Evolutionary conservation across 2,113 vertebrate species (phyloP).

Genomic region (Erythrocercus mccallii): DNA sequence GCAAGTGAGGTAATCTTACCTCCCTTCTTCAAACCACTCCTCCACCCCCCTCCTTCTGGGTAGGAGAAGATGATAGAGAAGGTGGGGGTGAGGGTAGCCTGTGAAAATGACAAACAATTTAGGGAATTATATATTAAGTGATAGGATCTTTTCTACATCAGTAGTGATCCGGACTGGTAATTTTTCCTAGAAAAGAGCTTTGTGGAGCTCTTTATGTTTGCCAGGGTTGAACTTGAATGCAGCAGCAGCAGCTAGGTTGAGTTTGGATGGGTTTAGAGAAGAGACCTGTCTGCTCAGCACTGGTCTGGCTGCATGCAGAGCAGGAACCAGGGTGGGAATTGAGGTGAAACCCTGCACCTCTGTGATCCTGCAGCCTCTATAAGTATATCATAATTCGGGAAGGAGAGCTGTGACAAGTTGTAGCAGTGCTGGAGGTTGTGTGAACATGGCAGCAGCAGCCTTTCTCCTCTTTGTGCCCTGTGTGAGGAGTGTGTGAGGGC

Average conservation of each 20-base stretch:
- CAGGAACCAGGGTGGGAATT: not conserved
- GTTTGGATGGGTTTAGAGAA: not conserved
- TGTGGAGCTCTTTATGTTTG: not conserved
- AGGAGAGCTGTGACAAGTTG: not conserved
- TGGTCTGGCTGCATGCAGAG: not conserved
- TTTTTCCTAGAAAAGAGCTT: not conserved
- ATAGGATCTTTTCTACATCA: not conserved
- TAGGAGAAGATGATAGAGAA: not conserved
- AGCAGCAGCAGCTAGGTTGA: not conserved
- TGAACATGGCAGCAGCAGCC: not conserved
- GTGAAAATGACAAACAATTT: not conserved
- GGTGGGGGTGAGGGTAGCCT: not conserved
- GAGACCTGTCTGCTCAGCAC: not conserved
- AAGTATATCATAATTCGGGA: not conserved
- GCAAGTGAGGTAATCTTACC: not conserved
- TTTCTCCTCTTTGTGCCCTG: not conserved
- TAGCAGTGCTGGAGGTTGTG: not conserved
- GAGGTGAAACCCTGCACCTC: not conserved
- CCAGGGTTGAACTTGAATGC: not conserved
- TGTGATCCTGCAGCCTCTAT: not conserved
- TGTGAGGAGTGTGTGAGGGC: not conserved
- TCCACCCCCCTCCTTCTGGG: fast-evolving
- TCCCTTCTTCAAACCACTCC: not conserved
- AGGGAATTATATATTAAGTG: not conserved
- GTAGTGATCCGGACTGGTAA: not conserved